Base-by-base conservation (phyloP, 2,888 invertebrate species). In the Nemapogon koenigi region DNA sequence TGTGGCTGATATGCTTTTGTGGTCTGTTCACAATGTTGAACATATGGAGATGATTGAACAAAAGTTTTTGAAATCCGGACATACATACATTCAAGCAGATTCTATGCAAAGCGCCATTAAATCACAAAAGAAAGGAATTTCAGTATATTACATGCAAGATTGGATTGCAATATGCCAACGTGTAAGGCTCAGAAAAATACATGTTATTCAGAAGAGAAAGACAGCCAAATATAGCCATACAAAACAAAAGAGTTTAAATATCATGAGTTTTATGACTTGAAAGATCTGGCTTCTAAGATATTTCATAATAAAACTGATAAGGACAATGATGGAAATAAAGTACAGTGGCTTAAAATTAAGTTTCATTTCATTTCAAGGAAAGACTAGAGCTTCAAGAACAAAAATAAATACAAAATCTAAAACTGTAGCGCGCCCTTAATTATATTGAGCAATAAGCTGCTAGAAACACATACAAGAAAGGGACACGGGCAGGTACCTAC, bases 71-170 rank as follows among this genome's bases (percentile, higher is more conserved):
- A 36, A 40, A 18, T 36, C 40, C 3, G 40, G 36, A 22, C 40
- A 40, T 36, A 29, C 30, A 8, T 30, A 36, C 40, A 40, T 40
- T 35, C 35, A 40, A 36, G 40, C 31, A 14, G 40, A 40, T 13
- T 31, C 30, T 6, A 40, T 40, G 40, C 36, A 40, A n/a, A 40
- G 40, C 25, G 36, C 31, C 8, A 40, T 36, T 10, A 35, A 40
- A 27, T 22, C 8, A 29, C 29, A 33, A 1, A 39, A 39, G 15
- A 39, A 28, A 14, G 16, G 22, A 13, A 14, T 22, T 6, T n/a
- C 10, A 13, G 14, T 19, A 11, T 35, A 13, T 19, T 19, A 8
- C 8, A 36, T 36, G 17, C 25, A 10, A 16, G 36, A 36, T 15
- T 25, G 14, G 16, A 36, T 36, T 26, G 13, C 25, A 11, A 36